These are phyloP conservation scores for Neuroterus valhalla DNA, from an alignment of 1,140 invertebrate species.

Conservation along the genomic window DNA sequence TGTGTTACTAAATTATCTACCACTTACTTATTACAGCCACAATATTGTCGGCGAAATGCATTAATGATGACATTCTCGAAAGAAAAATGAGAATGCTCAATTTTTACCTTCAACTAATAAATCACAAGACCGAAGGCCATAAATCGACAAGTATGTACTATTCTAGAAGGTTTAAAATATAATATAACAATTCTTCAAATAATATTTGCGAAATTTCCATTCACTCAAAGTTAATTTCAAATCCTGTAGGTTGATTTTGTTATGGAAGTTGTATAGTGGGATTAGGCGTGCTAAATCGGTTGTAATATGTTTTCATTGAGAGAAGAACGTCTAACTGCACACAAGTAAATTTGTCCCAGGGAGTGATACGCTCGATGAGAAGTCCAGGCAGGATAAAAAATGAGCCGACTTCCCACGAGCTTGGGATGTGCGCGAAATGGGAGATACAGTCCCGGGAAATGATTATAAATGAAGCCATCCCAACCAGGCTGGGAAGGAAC, in stretches of 20 bases:
- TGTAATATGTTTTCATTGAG: conserved; percentile 4
- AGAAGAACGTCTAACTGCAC: not conserved
- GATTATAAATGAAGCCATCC: conserved; percentile 73
- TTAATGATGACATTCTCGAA: too few relatives aligned
- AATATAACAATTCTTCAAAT: not conserved
- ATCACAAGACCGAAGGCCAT: too few relatives aligned
- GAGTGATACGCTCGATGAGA: conserved; percentile 28
- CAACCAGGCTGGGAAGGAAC: conserved; percentile 48
- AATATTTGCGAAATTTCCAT: not conserved
- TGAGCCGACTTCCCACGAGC: conserved; percentile 48
- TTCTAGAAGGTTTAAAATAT: too few relatives aligned
- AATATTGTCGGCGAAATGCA: too few relatives aligned
- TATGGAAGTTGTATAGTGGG: conserved; percentile 2
- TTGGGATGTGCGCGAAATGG: conserved; percentile 50
- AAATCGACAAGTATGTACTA: too few relatives aligned
- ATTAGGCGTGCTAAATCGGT: not conserved
- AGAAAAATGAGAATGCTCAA: too few relatives aligned
- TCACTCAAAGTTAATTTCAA: not conserved
- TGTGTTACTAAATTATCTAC: too few relatives aligned
- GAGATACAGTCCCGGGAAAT: conserved; percentile 68
- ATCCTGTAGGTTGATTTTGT: not conserved
- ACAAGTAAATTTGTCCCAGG: conserved; percentile 20
- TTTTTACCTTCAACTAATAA: too few relatives aligned
- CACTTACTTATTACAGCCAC: too few relatives aligned
- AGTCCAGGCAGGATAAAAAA: conserved; percentile 52